These are phyloP conservation scores for Peromyscus maniculatus DNA, from an alignment of 2,113 vertebrate species.

Conservation along the genomic window DNA sequence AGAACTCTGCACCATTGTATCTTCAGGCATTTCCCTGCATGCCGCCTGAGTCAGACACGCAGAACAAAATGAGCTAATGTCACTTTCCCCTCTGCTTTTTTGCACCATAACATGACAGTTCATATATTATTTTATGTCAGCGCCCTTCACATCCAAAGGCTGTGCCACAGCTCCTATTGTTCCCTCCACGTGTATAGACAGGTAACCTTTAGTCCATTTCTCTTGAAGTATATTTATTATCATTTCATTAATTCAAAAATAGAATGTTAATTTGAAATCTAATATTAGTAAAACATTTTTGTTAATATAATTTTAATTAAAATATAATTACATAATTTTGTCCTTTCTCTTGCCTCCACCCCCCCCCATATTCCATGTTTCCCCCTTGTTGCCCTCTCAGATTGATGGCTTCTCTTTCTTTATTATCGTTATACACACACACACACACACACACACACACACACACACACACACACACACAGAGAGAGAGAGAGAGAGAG, in stretches of 20 bases:
- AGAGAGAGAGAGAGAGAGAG: too few species aligned
- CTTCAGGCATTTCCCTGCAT: neutral
- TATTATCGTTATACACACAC: neutral
- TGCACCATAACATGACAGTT: slow-evolving; percentile 8
- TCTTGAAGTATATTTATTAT: slow-evolving; percentile 5
- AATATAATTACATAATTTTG: neutral
- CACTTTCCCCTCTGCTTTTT: neutral
- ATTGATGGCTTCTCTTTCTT: neutral
- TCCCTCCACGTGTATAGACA: neutral
- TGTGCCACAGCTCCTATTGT: neutral
- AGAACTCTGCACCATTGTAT: neutral
- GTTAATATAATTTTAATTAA: neutral
- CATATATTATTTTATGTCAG: neutral
- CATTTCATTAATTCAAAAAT: neutral
- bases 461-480: neutral
- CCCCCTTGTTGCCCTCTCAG: neutral
- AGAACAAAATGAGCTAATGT: neutral
- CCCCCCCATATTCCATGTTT: neutral
- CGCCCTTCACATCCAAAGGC: slow-evolving; percentile 24
- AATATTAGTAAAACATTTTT: neutral
- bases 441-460: neutral
- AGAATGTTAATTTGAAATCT: neutral
- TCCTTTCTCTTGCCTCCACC: neutral
- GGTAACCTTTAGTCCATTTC: neutral
- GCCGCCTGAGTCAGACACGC: neutral